These are phyloP conservation scores for Sisyra nigra DNA, from an alignment of 2,888 invertebrate genomes.

Conservation along the genomic window DNA sequence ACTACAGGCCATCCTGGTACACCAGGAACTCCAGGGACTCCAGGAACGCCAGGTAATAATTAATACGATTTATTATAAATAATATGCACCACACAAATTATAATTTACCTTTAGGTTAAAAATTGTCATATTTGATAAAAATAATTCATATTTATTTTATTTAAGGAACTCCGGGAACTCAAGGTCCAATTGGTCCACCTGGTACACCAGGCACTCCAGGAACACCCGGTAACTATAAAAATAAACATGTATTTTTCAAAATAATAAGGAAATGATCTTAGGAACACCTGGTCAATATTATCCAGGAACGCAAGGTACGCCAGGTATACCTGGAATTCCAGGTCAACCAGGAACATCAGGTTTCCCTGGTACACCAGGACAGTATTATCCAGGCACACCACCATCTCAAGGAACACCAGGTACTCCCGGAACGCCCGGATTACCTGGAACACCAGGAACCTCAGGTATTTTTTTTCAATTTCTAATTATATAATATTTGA, in stretches of 20 bases:
- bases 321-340: constrained; percentile 12
- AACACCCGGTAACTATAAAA: constrained; percentile 11
- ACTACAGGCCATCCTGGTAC: constrained; percentile 15
- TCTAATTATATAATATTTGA: too few relatives aligned
- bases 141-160: not conserved
- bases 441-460: not conserved
- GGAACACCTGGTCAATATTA: constrained; percentile 32
- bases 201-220: constrained; percentile 19
- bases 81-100: too few relatives aligned
- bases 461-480: too few relatives aligned
- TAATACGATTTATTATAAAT: too few relatives aligned
- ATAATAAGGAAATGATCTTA: too few relatives aligned
- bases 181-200: constrained; percentile 8
- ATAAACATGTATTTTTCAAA: too few relatives aligned
- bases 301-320: constrained; percentile 10
- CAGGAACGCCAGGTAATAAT: not conserved
- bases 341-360: constrained; percentile 11
- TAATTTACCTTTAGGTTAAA: too few relatives aligned
- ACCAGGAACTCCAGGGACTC: constrained; percentile 16
- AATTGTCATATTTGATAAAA: too few relatives aligned
- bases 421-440: constrained; percentile 8
- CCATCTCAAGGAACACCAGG: not conserved
- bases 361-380: constrained; percentile 12
- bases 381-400: not conserved
- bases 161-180: constrained; percentile 10